Conservation (phyloP, 2,888 invertebrate genomes). For the Calameuta idolon region DNA sequence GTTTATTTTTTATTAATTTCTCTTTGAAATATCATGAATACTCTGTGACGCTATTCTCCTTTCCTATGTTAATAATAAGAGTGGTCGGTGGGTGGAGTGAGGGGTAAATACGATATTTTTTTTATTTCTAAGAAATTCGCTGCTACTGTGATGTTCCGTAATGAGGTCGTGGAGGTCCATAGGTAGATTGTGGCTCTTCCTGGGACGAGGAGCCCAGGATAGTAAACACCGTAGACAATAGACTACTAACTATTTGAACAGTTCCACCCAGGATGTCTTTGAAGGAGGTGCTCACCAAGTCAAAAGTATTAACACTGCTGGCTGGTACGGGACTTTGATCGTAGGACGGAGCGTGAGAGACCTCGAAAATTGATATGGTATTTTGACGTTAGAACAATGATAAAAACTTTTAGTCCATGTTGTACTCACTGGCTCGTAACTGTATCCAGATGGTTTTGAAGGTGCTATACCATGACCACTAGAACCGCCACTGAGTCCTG, state of each 20-base stretch:
- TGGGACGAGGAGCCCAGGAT: conserved; percentile 52
- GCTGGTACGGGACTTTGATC: conserved; percentile 37
- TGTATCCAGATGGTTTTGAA: conserved; percentile 16
- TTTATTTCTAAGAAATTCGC: neutral
- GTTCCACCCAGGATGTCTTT: conserved; percentile 56
- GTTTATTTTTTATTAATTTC: neutral
- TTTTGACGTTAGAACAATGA: neutral
- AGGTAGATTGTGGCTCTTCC: conserved; percentile 7
- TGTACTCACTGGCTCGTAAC: conserved; percentile 32
- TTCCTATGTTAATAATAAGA: neutral
- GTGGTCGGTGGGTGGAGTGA: neutral
- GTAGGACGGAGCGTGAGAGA: neutral
- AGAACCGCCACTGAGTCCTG: conserved; percentile 51
- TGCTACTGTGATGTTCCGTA: neutral
- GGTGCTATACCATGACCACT: conserved; percentile 12
- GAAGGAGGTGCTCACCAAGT: conserved; percentile 46
- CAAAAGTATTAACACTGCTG: conserved; percentile 44
- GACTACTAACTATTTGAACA: conserved; percentile 47
- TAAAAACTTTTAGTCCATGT: neutral
- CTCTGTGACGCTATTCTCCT: neutral
- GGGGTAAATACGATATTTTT: neutral
- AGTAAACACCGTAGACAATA: conserved; percentile 50
- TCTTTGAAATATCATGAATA: neutral
- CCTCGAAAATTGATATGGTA: neutral
- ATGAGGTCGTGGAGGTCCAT: conserved; percentile 8